Percentiles rank a stretch among this genome's conserved stretches.
Conservation (phyloP, 2,888 invertebrate species). For the Eilema caniola region DNA sequence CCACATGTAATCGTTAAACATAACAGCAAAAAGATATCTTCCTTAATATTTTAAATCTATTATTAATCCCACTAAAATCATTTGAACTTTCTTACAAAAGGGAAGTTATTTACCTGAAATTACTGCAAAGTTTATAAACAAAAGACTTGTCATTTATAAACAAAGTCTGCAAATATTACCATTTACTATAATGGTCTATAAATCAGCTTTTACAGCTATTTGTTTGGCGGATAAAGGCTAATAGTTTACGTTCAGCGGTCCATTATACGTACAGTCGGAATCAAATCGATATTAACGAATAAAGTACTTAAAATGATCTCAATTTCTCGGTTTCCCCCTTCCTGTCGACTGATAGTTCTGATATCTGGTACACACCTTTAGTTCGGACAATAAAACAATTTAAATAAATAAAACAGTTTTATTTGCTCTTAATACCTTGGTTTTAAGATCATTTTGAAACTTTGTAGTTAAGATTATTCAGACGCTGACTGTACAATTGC, state of each 20-base stretch:
- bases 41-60: neutral
- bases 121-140: conserved; percentile 21
- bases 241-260: conserved; percentile 32
- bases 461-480: too few species aligned
- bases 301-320: too few species aligned
- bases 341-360: too few species aligned
- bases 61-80: neutral
- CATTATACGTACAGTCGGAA: conserved; percentile 27
- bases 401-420: too few species aligned
- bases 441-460: too few species aligned
- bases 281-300: too few species aligned
- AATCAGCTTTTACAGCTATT: conserved; percentile 37
- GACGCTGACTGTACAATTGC: too few species aligned
- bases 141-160: conserved; percentile 14
- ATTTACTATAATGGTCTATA: conserved; percentile 24
- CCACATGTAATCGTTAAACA: neutral
- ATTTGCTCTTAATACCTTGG: too few species aligned
- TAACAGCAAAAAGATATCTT: neutral
- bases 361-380: too few species aligned
- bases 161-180: conserved; percentile 26
- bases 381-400: too few species aligned
- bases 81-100: neutral
- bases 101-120: conserved; percentile 8
- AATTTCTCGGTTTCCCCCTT: too few species aligned
- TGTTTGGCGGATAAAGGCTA: conserved; percentile 43